Conservation (phyloP, 2,113 vertebrate species). For the Pluvianellus socialis region DNA sequence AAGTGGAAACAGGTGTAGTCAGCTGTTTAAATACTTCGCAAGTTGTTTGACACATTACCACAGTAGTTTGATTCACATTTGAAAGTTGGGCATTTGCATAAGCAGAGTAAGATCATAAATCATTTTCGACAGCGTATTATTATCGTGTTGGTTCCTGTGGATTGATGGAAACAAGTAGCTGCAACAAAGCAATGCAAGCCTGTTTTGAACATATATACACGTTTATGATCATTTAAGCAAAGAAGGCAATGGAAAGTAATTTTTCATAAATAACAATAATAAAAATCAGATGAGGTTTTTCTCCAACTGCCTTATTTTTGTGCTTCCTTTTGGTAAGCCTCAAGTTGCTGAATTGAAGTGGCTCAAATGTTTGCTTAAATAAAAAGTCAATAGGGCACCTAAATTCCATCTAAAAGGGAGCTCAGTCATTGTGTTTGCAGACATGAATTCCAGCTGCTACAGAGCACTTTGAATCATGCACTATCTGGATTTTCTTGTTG, state of each 20-base stretch:
- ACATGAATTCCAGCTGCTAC: not conserved
- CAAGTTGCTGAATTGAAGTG: not conserved
- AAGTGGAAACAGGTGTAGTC: constrained; percentile 80
- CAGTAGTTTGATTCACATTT: constrained; percentile 72
- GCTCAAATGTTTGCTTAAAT: not conserved
- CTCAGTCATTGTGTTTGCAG: not conserved
- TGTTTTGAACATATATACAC: not conserved
- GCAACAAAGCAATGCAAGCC: constrained; percentile 12
- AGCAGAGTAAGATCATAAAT: constrained; percentile 76
- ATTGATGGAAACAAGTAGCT: constrained; percentile 58
- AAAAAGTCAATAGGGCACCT: not conserved
- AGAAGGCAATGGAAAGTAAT: not conserved
- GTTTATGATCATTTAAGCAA: not conserved
- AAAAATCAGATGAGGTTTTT: not conserved
- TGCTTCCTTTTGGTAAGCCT: not conserved
- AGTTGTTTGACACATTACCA: constrained; percentile 73
- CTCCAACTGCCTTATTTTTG: not conserved
- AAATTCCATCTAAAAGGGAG: not conserved
- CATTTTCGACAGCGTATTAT: constrained; percentile 72
- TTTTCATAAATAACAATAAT: not conserved
- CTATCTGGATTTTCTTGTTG: not conserved
- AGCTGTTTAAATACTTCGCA: constrained; percentile 70
- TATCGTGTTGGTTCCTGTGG: constrained; percentile 42
- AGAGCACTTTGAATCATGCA: not conserved
- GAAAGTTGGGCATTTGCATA: constrained; percentile 73